These are phyloP conservation scores for Trichomalopsis sarcophagae DNA, from an alignment of 1,140 invertebrate genomes.

Conservation along the genomic window DNA sequence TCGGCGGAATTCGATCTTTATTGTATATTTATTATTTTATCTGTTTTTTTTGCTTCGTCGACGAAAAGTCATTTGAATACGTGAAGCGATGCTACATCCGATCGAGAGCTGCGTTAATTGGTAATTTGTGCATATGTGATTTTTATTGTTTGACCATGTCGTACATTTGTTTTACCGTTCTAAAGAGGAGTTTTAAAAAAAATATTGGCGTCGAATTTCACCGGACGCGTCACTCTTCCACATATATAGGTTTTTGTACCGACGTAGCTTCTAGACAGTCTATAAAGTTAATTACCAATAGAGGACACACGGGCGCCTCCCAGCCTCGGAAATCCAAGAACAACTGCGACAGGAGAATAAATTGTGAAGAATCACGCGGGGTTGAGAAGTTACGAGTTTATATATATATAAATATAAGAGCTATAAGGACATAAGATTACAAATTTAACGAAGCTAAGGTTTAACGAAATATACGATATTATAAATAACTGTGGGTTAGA, in stretches of 20 bases:
- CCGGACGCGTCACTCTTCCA: constrained; percentile 8
- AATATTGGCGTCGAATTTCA: neutral
- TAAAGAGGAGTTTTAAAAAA: neutral
- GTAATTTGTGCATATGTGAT: too few species aligned
- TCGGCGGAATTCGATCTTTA: neutral
- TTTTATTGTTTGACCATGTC: too few species aligned
- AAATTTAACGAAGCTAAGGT: constrained; percentile 41
- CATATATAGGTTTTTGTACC: constrained; percentile 69
- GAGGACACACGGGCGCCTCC: neutral
- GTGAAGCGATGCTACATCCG: neutral
- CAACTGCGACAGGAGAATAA: neutral
- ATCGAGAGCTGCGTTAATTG: too few species aligned
- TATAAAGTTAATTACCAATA: constrained; percentile 55
- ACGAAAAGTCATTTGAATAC: neutral
- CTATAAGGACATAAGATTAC: constrained; percentile 50
- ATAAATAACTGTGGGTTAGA: constrained; percentile 65
- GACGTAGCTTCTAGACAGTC: constrained; percentile 65
- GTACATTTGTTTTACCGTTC: neutral
- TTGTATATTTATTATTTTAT: too few species aligned
- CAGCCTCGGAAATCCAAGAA: neutral
- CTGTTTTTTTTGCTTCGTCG: neutral
- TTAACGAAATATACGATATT: constrained; percentile 45
- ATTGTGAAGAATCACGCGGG: neutral
- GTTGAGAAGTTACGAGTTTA: constrained; percentile 20
- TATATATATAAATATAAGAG: constrained; percentile 51